Evolutionary conservation across 2,888 invertebrate genomes (phyloP), one percentile per base, ranked within the genome.

Genomic region (Platycheirus albimanus): DNA sequence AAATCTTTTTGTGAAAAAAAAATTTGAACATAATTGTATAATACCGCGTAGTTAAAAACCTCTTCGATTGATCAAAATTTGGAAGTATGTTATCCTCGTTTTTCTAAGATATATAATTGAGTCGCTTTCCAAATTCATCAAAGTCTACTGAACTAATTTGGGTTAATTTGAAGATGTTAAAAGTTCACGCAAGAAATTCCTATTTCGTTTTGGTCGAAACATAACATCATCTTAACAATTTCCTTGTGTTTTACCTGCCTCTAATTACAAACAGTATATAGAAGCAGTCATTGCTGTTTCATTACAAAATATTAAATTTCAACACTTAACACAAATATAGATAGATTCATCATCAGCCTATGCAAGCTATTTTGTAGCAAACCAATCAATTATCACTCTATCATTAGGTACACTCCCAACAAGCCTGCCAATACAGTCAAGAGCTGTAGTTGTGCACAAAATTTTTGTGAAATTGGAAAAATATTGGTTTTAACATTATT

Each of bases 341-440:
- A 36, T 2, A 58, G 15, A 17, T 61, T 45, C 61, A 61, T 45
- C 61, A 61, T 45, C 61, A 17, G 30, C 43, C 41, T 41, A 58
- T 66, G n/a, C n/a, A n/a, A 43, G n/a, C 38, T 33, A 33, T 30
- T 52, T 52, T 4, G 17, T 43, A 72, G 36, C 36, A 24, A 74
- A 63, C 63, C 79, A 63, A 79, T 30, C 74, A 79, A 79, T 79
- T 79, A 79, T 79, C 79, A 79, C 79, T 38, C 74, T 74, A 67
- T 24, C 20, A 52, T 52, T 8, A 45, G 10, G 15, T 52, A 45
- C 74, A 74, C 74, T 69, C 61, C 49, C 61, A n/a, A 6, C 30
- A 56, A 41, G 20, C 41, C 51, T 47, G 30, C n/a, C 38, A 61
- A 30, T 19, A 28, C 33, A 43, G 8, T 63, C 8, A 74, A 41